Base-by-base conservation (phyloP, 2,888 invertebrate species). In the Sceliomorpha sp. region DNA sequence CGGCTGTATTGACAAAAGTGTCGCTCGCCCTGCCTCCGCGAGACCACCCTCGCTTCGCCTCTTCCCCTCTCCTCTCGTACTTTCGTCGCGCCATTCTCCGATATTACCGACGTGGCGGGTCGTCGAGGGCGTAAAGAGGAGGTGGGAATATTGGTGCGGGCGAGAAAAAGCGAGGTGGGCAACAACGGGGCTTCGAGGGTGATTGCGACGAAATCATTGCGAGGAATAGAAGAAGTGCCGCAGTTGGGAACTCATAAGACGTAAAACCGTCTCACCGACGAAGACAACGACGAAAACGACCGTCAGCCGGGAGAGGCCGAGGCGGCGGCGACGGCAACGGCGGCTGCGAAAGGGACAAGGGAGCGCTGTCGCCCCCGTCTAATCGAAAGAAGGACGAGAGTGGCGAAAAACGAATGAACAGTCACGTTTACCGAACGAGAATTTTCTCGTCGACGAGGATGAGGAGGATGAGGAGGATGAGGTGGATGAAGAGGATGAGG, bases 1-100 rank as follows among this genome's bases (percentile, higher is more conserved):
- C 80, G 79, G 75, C 76, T 78, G 88, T 90, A 90, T 90, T 90
- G 90, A 90, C 89, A 90, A 90, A 90, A 90, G 89, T 89, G 89
- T 89, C 89, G 88, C 83, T 83, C 82, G 84, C 77, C 62, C 29
- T 15, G 17, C 15, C 34, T 20, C n/a, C n/a, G n/a, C n/a, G n/a
- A n/a, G n/a, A 17, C 27, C 17, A 37, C 27, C 34, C 48, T 32
- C 32, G 13, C 20, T 12, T 53, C 44, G n/a, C 7, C 34, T 40
- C 27, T 39, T 50, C 56, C 66, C 67, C 74, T 68, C 86, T 87
- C 85, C 86, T 87, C 82, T 81, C 55, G 60, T 58, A 84, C 85
- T 87, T 88, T 87, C 73, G 70, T 67, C 67, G 68, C 72, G 71
- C 72, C 59, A 55, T 79, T 87, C 76, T 70, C 73, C 86, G 85